Evolutionary conservation across 2,113 vertebrate genomes (phyloP).

Genomic region (Talpa occidentalis): DNA sequence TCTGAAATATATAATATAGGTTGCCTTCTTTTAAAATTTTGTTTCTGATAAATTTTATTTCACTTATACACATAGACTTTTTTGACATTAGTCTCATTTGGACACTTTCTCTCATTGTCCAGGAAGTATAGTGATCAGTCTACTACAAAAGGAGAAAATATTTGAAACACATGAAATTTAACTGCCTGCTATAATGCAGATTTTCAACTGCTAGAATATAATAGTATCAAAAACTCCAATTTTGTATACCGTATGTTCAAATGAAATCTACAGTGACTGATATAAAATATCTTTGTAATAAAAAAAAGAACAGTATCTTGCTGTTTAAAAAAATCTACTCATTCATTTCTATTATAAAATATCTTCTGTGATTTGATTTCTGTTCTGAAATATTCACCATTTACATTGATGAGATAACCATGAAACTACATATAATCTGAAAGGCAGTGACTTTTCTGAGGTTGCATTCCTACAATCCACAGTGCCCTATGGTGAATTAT

Average conservation of each 20-base stretch:
- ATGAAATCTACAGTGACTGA: not conserved
- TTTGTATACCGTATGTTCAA: not conserved
- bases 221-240: not conserved
- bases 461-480: not conserved
- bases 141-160: not conserved
- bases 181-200: not conserved
- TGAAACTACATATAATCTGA: not conserved
- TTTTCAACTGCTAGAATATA: not conserved
- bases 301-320: not conserved
- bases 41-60: not conserved
- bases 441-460: not conserved
- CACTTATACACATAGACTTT: not conserved
- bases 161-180: not conserved
- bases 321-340: not conserved
- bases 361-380: not conserved
- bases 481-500: not conserved
- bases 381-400: not conserved
- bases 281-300: not conserved
- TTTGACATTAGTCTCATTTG: not conserved
- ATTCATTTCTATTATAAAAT: not conserved
- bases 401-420: not conserved
- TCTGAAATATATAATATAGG: not conserved
- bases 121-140: not conserved
- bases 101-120: not conserved
- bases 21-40: not conserved